Evolutionary conservation across 2,113 vertebrate species (phyloP), one percentile per base, ranked within the genome.

Genomic region (Hypocryptadius cinnamomeus): DNA sequence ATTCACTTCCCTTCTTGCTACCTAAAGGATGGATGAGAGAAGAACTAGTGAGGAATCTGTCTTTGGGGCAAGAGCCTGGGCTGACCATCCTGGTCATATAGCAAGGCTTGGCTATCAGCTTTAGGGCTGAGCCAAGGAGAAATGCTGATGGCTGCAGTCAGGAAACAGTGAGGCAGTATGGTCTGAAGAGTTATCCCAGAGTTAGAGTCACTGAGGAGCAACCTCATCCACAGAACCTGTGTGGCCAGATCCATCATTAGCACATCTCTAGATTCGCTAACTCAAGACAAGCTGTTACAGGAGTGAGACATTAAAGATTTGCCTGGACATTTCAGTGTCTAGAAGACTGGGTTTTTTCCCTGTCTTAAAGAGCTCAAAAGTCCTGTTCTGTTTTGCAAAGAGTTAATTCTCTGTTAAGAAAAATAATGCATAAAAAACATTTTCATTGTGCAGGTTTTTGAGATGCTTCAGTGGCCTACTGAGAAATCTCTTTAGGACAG

Each of bases 401-500:
- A 69, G 66, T 92, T 92, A 81, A 93, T 68, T 59, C 12, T 60
- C 51, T 76, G 78, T 80, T 66, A 59, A 70, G n/a, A 80, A 89
- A 92, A 93, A 91, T 5, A 70, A 92, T 31, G 40, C 27, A 33
- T 37, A 91, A 94, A 60, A 64, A 47, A 25, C 35, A 39, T 85
- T 89, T 91, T 47, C 19, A 24, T 42, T 83, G 30, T 60, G 35
- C 33, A 80, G 59, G 51, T 47, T 93, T 93, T 81, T 23, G 35
- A 80, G 77, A 86, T 88, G 77, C 60, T 88, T 92, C 85, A 64
- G 35, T 45, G 56, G 56, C 56, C 70, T 92, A 66, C 56, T 77
- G 79, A 87, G 69, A 94, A 96, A 80, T 83, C 74, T 92, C 77
- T 86, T 87, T 57, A 88, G 85, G 82, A 73, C 22, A 51, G 33